Evolutionary conservation across 2,113 vertebrate genomes (phyloP).

Genomic region (Petrocephalus zakoni): DNA sequence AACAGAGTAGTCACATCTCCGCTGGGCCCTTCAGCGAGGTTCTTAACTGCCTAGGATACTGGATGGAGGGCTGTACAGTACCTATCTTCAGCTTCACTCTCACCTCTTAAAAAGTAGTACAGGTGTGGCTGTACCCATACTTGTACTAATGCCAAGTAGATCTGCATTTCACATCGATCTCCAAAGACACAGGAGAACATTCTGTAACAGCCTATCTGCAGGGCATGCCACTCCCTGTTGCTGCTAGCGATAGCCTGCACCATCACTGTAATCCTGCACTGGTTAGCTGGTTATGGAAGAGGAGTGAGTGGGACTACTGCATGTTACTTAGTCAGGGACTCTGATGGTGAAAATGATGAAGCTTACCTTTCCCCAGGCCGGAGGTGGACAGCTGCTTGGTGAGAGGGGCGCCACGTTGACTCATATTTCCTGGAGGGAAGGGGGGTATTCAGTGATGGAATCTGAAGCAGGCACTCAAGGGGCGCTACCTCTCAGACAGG

Average conservation of each 20-base stretch:
- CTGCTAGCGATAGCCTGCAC: not conserved
- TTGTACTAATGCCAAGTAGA: not conserved
- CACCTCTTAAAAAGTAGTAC: not conserved
- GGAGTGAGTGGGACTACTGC: no score
- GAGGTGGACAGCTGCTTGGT: not conserved
- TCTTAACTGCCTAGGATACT: not conserved
- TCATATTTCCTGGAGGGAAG: slow-evolving; percentile 1
- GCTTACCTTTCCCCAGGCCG: not conserved
- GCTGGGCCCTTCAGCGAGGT: not conserved
- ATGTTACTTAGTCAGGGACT: not conserved
- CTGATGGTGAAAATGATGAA: not conserved
- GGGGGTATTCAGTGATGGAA: not conserved
- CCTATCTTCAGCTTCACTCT: not conserved
- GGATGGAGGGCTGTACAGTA: not conserved
- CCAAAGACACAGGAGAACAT: not conserved
- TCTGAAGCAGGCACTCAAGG: not conserved
- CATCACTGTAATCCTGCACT: not conserved
- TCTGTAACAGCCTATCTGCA: not conserved
- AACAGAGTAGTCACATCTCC: not conserved
- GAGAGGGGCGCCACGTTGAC: not conserved
- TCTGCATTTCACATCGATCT: not conserved
- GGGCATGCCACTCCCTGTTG: not conserved
- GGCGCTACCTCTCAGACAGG: not conserved
- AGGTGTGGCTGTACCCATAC: not conserved
- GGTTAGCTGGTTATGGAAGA: not conserved